Conservation (phyloP, 2,113 vertebrate species). For the Forbesichthys agassizii region DNA sequence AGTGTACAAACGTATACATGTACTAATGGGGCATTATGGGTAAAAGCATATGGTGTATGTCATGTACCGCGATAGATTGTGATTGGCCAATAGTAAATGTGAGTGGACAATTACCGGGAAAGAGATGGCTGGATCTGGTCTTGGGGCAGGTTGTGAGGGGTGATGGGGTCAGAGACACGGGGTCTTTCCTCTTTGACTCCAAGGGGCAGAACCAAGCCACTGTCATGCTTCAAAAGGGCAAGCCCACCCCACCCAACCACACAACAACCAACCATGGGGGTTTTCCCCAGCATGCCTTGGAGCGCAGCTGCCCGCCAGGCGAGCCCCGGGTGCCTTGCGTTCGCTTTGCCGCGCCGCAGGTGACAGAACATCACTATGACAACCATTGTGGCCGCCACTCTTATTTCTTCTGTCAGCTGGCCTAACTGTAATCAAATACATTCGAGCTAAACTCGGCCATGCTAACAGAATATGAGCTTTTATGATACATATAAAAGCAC, state of each 20-base stretch:
- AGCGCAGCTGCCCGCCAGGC: conserved; percentile 13
- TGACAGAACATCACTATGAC: conserved; percentile 41
- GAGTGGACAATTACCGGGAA: background rate
- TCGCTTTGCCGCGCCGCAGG: background rate
- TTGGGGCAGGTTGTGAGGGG: background rate
- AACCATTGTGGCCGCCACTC: background rate
- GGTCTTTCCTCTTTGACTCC: background rate
- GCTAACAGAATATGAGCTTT: too few species aligned
- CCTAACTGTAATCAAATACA: background rate
- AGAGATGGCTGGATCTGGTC: background rate
- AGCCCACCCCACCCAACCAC: background rate
- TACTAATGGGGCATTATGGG: background rate
- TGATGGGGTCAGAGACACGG: background rate
- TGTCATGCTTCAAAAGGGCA: conserved; percentile 21
- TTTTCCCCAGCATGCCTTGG: conserved; percentile 38
- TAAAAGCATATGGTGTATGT: background rate
- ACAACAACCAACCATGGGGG: background rate
- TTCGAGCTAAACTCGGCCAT: too few species aligned
- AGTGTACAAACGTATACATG: background rate
- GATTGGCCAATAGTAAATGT: too few species aligned
- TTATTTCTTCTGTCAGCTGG: background rate
- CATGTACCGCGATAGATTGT: background rate
- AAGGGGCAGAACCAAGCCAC: background rate
- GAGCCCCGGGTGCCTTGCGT: background rate
- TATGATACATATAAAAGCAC: too few species aligned